These are phyloP conservation scores for Pachyuromys duprasi DNA, from an alignment of 2,797 vertebrate genomes.

Conservation along the genomic window DNA sequence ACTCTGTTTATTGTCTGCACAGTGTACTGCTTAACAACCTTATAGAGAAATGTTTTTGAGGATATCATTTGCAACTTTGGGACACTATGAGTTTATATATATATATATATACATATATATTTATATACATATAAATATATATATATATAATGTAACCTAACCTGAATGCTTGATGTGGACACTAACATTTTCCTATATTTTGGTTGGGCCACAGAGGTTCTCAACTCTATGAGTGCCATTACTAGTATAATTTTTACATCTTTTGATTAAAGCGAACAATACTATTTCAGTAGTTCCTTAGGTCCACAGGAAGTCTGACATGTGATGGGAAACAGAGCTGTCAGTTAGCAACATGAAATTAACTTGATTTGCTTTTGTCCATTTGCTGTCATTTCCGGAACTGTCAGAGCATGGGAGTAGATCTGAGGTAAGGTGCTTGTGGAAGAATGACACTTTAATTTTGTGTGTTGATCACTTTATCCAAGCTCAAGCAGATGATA, in stretches of 20 bases:
- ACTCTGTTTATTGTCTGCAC: slow-evolving; percentile 77
- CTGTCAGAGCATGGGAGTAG: not conserved
- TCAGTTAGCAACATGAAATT: not conserved
- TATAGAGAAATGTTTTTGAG: slow-evolving; percentile 60
- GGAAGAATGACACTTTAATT: not conserved
- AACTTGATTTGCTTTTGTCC: not conserved
- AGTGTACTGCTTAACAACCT: slow-evolving; percentile 65
- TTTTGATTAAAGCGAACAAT: no score
- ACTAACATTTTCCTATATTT: slow-evolving; percentile 70
- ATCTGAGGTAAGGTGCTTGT: not conserved
- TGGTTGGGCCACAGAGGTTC: not conserved
- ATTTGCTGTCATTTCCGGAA: not conserved
- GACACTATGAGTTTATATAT: slow-evolving; percentile 43
- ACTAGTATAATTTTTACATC: not conserved
- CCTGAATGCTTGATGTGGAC: slow-evolving; percentile 41
- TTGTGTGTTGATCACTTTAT: not conserved
- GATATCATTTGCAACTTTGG: slow-evolving; percentile 28
- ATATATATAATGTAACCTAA: slow-evolving; percentile 70
- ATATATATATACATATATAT: no score
- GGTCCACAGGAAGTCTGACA: not conserved
- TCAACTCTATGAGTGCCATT: not conserved
- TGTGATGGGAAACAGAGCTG: not conserved
- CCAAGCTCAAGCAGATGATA: not conserved
- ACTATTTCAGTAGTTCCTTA: not conserved
- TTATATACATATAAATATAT: no score